These are phyloP conservation scores for Hemaris fuciformis DNA, from an alignment of 2,888 invertebrate genomes.

Conservation along the genomic window DNA sequence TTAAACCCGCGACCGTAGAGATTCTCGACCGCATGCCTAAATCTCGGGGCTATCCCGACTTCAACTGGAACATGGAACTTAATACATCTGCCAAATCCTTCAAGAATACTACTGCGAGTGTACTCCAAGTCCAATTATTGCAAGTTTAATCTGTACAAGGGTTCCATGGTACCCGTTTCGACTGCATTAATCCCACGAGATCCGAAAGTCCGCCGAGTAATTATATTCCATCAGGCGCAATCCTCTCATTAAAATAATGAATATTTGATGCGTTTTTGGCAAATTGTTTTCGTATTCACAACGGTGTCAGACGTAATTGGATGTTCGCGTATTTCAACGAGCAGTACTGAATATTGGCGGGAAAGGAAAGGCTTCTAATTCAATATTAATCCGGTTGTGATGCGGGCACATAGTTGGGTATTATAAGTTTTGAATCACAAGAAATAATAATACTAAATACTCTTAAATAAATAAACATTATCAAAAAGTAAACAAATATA, in stretches of 20 bases:
- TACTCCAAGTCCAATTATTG: not conserved
- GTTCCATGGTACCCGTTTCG: not conserved
- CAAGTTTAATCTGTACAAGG: too few species aligned
- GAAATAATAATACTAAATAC: too few species aligned
- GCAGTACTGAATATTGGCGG: not conserved
- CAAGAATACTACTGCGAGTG: not conserved
- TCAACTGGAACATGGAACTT: too few species aligned
- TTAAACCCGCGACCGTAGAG: too few species aligned
- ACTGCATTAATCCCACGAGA: not conserved
- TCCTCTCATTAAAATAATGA: conserved; percentile 7
- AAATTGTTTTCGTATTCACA: conserved; percentile 7
- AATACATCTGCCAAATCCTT: too few species aligned
- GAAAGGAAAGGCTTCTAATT: not conserved
- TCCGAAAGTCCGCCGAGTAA: not conserved
- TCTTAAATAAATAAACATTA: too few species aligned
- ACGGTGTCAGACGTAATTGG: not conserved
- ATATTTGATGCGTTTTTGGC: not conserved
- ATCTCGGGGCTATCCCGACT: too few species aligned
- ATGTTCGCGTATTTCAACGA: not conserved
- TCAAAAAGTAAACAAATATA: too few species aligned
- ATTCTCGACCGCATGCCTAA: too few species aligned
- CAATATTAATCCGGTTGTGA: not conserved
- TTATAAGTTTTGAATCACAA: too few species aligned
- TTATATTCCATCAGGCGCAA: conserved; percentile 3
- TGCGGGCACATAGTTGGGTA: too few species aligned